These are phyloP conservation scores for Drosophila sturtevanti DNA, from an alignment of 1,140 invertebrate genomes.

Conservation along the genomic window DNA sequence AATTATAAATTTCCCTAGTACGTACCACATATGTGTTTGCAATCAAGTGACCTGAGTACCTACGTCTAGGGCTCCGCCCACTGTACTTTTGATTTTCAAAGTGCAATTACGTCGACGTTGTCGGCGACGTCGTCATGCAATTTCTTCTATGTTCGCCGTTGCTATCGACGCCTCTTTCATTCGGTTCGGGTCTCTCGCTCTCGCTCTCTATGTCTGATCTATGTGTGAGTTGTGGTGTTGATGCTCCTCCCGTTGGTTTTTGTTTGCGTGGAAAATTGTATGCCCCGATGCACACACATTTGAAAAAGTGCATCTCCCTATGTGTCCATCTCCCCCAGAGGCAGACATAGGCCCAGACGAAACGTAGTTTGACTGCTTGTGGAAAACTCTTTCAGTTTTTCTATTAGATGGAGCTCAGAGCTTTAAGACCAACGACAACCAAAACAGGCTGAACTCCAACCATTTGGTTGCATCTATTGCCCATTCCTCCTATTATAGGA, in stretches of 20 bases:
- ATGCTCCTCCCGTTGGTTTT: constrained; percentile 49
- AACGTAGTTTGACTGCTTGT: constrained; percentile 72
- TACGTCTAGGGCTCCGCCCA: constrained; percentile 6
- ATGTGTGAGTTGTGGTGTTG: constrained; percentile 41
- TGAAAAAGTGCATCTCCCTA: constrained; percentile 73
- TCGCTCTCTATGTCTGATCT: constrained; percentile 18
- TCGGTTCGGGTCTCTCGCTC: constrained; percentile 10
- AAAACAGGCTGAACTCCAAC: constrained; percentile 12
- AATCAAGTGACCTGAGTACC: background rate
- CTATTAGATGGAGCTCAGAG: constrained; percentile 65
- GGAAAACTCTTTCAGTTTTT: constrained; percentile 71
- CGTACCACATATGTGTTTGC: background rate
- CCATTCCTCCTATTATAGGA: constrained; percentile 25
- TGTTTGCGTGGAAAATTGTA: constrained; percentile 65
- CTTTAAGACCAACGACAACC: constrained; percentile 51
- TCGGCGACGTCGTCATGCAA: constrained; percentile 45
- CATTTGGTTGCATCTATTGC: constrained; percentile 60
- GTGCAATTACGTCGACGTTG: constrained; percentile 61
- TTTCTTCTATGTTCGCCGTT: constrained; percentile 76
- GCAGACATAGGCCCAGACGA: constrained; percentile 32
- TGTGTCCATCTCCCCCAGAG: constrained; percentile 30
- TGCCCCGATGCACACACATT: constrained; percentile 57
- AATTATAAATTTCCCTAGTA: background rate
- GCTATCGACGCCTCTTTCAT: constrained; percentile 37
- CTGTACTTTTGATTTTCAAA: constrained; percentile 6